phyloP scores from a whole-genome alignment of 2,888 invertebrate genomes.

The Junonia oenone region DNA sequence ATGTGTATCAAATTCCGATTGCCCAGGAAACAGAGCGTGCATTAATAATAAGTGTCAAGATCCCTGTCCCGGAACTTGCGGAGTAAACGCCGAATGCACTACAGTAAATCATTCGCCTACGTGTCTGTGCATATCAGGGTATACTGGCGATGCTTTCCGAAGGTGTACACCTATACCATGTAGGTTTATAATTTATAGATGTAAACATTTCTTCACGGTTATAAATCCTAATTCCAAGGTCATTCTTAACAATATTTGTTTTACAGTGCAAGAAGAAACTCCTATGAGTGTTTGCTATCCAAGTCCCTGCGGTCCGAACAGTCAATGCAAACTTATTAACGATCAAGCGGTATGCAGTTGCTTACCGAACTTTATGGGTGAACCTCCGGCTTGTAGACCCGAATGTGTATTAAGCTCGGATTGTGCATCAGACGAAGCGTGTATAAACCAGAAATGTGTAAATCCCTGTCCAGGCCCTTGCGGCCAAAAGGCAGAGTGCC shows the following conservation, averaged over 20 bases:
- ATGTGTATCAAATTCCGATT: slow-evolving; percentile 85
- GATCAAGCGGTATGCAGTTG: slow-evolving; percentile 85
- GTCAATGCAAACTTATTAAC: slow-evolving; percentile 79
- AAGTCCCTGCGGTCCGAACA: slow-evolving; percentile 81
- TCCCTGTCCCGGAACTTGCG: slow-evolving; percentile 88
- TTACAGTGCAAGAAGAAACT: slow-evolving; percentile 61
- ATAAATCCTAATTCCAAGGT: no score
- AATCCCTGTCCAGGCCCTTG: slow-evolving; percentile 87
- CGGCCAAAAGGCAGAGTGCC: slow-evolving; percentile 84
- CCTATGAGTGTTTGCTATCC: slow-evolving; percentile 75
- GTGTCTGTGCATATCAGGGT: slow-evolving; percentile 83
- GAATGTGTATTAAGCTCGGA: slow-evolving; percentile 85
- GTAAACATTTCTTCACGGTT: no score
- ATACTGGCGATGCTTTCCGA: slow-evolving; percentile 81
- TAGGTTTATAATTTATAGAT: slow-evolving; percentile 41
- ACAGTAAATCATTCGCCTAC: slow-evolving; percentile 85
- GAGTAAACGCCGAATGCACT: slow-evolving; percentile 84
- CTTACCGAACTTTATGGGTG: slow-evolving; percentile 82
- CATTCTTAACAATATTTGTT: no score
- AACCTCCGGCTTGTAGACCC: slow-evolving; percentile 84
- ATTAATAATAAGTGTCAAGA: slow-evolving; percentile 86
- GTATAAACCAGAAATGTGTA: slow-evolving; percentile 84
- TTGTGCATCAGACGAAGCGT: slow-evolving; percentile 81
- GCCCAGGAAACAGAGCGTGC: slow-evolving; percentile 85
- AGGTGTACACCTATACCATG: slow-evolving; percentile 65